These are phyloP conservation scores for Drosophila ercepeae DNA, from an alignment of 1,140 invertebrate genomes.

Conservation along the genomic window DNA sequence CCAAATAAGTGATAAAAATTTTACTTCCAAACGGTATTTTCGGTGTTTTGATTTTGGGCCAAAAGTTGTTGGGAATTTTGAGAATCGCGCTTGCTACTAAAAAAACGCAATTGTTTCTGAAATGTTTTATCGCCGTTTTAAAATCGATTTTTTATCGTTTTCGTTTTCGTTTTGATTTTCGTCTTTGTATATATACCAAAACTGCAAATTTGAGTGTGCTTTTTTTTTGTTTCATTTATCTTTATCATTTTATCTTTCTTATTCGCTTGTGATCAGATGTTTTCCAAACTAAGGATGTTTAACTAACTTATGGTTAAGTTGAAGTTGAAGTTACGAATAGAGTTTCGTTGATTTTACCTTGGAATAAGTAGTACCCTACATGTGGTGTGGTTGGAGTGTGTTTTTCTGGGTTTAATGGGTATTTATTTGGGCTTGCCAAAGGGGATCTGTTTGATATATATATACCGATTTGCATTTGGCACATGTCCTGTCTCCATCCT, in stretches of 20 bases:
- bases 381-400: constrained; percentile 44
- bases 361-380: constrained; percentile 44
- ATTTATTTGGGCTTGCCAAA: constrained; percentile 42
- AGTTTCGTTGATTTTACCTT: constrained; percentile 41
- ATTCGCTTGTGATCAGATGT: constrained; percentile 81
- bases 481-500: constrained; percentile 28
- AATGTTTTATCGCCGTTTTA: constrained; percentile 40
- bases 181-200: constrained; percentile 57
- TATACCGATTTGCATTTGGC: constrained; percentile 52
- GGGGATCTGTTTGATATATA: constrained; percentile 50
- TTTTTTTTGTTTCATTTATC: constrained; percentile 30
- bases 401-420: too few relatives aligned
- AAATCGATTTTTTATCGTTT: constrained; percentile 34
- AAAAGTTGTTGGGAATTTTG: constrained; percentile 66
- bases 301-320: constrained; percentile 66
- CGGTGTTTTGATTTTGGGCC: constrained; percentile 28
- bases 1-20: constrained; percentile 84
- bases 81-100: constrained; percentile 81
- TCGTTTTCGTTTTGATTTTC: constrained; percentile 13
- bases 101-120: constrained; percentile 73
- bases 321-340: constrained; percentile 61
- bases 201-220: constrained; percentile 69
- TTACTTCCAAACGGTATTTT: constrained; percentile 61
- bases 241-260: constrained; percentile 23
- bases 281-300: constrained; percentile 79